phyloP scores from a whole-genome alignment of 2,113 vertebrate genomes.

The Oceanites oceanicus region DNA sequence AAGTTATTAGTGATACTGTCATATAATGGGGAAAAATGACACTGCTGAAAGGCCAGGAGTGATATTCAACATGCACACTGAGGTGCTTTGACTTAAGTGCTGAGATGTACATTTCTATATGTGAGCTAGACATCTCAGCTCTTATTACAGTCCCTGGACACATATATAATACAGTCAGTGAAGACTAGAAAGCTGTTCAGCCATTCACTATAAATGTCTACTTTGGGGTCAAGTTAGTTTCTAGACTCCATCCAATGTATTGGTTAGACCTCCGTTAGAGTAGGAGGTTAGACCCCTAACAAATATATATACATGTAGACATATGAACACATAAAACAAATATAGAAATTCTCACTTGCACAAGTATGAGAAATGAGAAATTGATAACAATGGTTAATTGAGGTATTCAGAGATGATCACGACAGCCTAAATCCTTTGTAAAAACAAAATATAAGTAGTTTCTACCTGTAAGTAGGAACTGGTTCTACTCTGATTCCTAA shows the following conservation, averaged over 20 bases:
- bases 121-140: not conserved
- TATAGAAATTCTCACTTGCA: not conserved
- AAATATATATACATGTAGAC: not conserved
- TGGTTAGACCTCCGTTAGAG: not conserved
- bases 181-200: not conserved
- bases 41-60: not conserved
- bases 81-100: not conserved
- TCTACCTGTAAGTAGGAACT: not conserved
- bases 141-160: not conserved
- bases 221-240: not conserved
- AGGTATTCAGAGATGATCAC: not conserved
- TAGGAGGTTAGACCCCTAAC: not conserved
- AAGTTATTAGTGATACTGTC: not conserved
- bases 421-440: not conserved
- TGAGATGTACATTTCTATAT: not conserved
- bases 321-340: not conserved
- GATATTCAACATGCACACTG: not conserved
- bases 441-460: not conserved
- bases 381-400: not conserved
- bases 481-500: not conserved
- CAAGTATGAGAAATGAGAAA: not conserved
- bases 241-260: not conserved
- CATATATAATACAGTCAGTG: not conserved
- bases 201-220: not conserved
- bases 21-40: not conserved